Conservation (phyloP, 1,140 invertebrate genomes). For the Heliothis subflexa region DNA sequence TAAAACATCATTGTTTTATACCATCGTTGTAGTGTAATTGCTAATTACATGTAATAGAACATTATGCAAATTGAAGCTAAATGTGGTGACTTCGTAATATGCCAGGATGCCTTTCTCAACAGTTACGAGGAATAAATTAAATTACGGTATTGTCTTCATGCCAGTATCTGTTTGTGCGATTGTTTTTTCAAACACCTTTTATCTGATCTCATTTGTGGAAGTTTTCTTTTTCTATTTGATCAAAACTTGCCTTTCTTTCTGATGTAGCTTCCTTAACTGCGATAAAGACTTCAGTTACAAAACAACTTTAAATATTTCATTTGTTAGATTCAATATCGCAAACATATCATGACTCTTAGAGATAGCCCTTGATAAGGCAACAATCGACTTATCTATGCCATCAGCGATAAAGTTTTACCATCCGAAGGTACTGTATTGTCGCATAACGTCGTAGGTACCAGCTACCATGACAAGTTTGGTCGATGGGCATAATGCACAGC, state of each 20-base stretch:
- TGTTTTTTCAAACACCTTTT: slow-evolving; percentile 23
- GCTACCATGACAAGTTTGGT: slow-evolving; percentile 48
- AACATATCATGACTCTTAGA: not conserved
- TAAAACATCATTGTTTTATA: slow-evolving; percentile 36
- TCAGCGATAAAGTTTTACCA: slow-evolving; percentile 26
- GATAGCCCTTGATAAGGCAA: slow-evolving; percentile 5
- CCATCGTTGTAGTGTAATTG: slow-evolving; percentile 36
- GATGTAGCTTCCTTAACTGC: not conserved
- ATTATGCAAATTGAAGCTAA: slow-evolving; percentile 45
- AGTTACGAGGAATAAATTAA: slow-evolving; percentile 51
- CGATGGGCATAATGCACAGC: slow-evolving; percentile 54
- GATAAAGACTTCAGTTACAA: not conserved
- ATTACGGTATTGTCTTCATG: slow-evolving; percentile 50
- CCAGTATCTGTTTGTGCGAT: slow-evolving; percentile 7
- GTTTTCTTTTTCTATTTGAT: not conserved
- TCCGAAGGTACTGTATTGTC: not conserved
- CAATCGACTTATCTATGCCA: not conserved
- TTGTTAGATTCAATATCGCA: not conserved
- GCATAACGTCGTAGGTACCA: not conserved
- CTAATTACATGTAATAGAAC: slow-evolving; percentile 42
- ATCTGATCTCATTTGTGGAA: slow-evolving; percentile 5
- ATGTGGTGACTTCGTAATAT: slow-evolving; percentile 42
- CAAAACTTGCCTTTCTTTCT: not conserved
- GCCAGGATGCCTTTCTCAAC: slow-evolving; percentile 47
- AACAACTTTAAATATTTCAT: slow-evolving; percentile 7